Evolutionary conservation across 1,140 invertebrate genomes (phyloP), one percentile per base, ranked within the genome.

Genomic region (Gerris buenoi): DNA sequence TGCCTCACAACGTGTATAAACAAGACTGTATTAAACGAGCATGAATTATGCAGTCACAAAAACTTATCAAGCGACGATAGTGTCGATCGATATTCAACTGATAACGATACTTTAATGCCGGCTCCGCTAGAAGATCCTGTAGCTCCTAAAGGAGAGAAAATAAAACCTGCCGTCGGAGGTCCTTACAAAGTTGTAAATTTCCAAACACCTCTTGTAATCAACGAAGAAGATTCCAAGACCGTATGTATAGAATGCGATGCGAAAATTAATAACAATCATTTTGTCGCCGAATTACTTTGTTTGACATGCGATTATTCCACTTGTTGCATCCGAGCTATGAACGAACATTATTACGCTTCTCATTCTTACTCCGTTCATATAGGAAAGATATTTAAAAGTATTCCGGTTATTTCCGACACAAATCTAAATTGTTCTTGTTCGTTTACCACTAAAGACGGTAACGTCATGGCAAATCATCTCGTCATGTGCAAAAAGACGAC

Each of bases 231-330:
- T 26, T 23, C 14, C 5, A 26, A 13, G 2, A 25, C 46, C 23
- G 23, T 22, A 2, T 65, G 64, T 65, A 27, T 46, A 46, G 64
- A 65, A 57, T 65, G 64, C 57, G 64, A 65, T 46, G 29, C 64
- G 46, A 27, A 25, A 2, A 29, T 65, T 57, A 65, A n/a, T 18
- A 1, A 18, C 15, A 29, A 65, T 65, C 64, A 65, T 18, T 65
- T 65, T 65, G 25, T 26, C 29, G 29, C 1, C 18, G 64, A 25
- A 29, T 63, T 66, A n/a, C 56, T 59, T 25, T 66, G 65, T 27
- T 60, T 27, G 18, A 66, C 59, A 22, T 66, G 65, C 46, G 26
- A 27, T 2, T 66, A 66, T 23, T 27, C 25, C 15, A 66, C 65
- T 22, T 66, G 65, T 60, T 66, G 65, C 28, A 13, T 26, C 14